Evolutionary conservation across 2,888 invertebrate species (phyloP).

Genomic region (Lampropteryx suffumata): DNA sequence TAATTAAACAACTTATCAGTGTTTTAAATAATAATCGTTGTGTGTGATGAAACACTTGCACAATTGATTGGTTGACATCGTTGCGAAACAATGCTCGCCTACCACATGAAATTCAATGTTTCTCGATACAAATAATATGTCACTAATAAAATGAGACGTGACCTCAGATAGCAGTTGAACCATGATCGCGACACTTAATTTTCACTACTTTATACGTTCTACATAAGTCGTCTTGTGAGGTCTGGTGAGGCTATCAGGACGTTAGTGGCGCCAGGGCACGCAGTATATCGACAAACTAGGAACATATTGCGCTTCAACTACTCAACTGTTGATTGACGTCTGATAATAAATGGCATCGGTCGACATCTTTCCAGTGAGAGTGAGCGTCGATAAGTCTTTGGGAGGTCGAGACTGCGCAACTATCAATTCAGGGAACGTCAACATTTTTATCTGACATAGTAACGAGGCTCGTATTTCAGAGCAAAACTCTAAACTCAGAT

Average conservation of each 20-base stretch:
- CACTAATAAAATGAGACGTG: slow-evolving; percentile 76
- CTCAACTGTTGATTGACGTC: slow-evolving; percentile 56
- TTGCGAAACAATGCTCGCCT: slow-evolving; percentile 65
- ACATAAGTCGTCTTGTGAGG: slow-evolving; percentile 74
- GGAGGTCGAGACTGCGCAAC: slow-evolving; percentile 46
- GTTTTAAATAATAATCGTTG: slow-evolving; percentile 11
- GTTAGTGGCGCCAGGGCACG: slow-evolving; percentile 59
- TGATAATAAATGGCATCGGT: slow-evolving; percentile 66
- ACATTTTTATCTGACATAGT: slow-evolving; percentile 19
- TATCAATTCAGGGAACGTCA: slow-evolving; percentile 18
- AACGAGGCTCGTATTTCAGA: too few species aligned
- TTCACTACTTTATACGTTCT: slow-evolving; percentile 76
- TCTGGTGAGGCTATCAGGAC: slow-evolving; percentile 51
- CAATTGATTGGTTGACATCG: slow-evolving; percentile 27
- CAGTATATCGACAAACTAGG: slow-evolving; percentile 45
- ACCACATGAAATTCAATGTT: slow-evolving; percentile 72
- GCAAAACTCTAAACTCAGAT: too few species aligned
- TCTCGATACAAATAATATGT: slow-evolving; percentile 75
- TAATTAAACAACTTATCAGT: slow-evolving; percentile 10
- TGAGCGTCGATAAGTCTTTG: slow-evolving; percentile 58
- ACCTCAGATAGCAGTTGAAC: slow-evolving; percentile 73
- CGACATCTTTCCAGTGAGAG: slow-evolving; percentile 63
- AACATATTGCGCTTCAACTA: slow-evolving; percentile 48
- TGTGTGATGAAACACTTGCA: slow-evolving; percentile 28
- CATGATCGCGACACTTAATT: slow-evolving; percentile 74